Evolutionary conservation across 2,888 invertebrate genomes (phyloP).

Genomic region (Apotomis betuletana): DNA sequence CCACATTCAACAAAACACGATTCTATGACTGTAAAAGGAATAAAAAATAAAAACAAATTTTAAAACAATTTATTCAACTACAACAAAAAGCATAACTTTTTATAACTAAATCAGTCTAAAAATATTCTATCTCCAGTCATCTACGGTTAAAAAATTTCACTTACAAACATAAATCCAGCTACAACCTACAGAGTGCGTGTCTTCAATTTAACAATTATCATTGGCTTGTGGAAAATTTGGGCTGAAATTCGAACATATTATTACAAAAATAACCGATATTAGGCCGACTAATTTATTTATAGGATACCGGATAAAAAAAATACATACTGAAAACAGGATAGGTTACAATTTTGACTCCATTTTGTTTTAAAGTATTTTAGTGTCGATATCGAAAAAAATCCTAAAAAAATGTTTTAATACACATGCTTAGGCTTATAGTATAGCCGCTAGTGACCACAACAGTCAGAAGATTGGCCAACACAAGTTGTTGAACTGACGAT

Average conservation of each 20-base stretch:
- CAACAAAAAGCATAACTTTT: conserved; percentile 83
- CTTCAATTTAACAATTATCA: conserved; percentile 37
- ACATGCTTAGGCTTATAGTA: too few relatives aligned
- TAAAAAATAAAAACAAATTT: conserved; percentile 54
- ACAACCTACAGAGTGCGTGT: conserved; percentile 57
- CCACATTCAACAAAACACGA: too few relatives aligned
- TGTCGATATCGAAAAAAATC: too few relatives aligned
- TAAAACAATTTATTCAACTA: conserved; percentile 81
- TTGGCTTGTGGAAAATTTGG: conserved; percentile 14
- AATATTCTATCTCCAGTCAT: conserved; percentile 77
- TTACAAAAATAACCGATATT: conserved; percentile 10
- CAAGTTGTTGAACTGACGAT: too few relatives aligned
- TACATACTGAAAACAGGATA: too few relatives aligned
- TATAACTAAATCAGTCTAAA: conserved; percentile 84
- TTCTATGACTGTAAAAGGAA: background rate
- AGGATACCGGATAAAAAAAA: too few relatives aligned
- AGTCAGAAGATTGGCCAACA: too few relatives aligned
- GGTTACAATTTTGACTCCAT: too few relatives aligned
- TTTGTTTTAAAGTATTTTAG: too few relatives aligned
- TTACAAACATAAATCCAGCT: conserved; percentile 67
- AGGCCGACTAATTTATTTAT: background rate
- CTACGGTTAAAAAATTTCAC: conserved; percentile 71
- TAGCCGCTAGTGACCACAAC: too few relatives aligned
- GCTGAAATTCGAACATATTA: conserved; percentile 21
- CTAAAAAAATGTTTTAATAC: too few relatives aligned